These are phyloP conservation scores for Takifugu bimaculatus DNA, from an alignment of 2,113 vertebrate genomes.

Conservation along the genomic window DNA sequence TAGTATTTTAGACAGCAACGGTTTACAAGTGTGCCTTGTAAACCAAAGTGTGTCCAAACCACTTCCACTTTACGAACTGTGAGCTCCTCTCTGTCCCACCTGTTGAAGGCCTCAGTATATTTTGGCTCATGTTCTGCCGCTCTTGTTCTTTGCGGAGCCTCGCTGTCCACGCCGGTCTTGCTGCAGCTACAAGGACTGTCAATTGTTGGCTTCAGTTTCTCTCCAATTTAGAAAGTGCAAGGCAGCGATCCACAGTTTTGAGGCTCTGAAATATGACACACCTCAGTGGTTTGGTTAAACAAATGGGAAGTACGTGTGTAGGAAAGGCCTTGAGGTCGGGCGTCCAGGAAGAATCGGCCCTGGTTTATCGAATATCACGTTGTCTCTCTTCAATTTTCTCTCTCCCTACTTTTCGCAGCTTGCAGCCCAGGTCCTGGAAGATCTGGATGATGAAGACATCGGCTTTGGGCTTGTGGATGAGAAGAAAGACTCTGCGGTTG, in stretches of 20 bases:
- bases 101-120: constrained; percentile 41
- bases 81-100: constrained; percentile 49
- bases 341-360: too few species aligned
- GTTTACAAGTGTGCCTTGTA: too few species aligned
- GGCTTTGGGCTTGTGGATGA: constrained; percentile 87
- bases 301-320: constrained; percentile 18
- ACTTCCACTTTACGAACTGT: neutral
- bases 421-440: constrained; percentile 88
- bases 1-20: too few species aligned
- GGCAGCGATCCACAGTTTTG: constrained; percentile 54
- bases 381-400: neutral
- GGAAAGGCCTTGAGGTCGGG: too few species aligned
- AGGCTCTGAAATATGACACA: constrained; percentile 46
- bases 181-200: constrained; percentile 42
- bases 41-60: neutral
- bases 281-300: constrained; percentile 19
- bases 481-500: constrained; percentile 79
- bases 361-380: too few species aligned
- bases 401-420: constrained; percentile 65
- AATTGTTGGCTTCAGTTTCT: constrained; percentile 67
- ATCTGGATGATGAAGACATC: constrained; percentile 84
- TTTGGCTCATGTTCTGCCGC: constrained; percentile 48
- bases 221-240: constrained; percentile 70
- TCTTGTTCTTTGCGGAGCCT: constrained; percentile 45
- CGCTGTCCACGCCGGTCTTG: constrained; percentile 29